Base-by-base conservation (phyloP, 2,797 vertebrate species). In the Propithecus deckenii region DNA sequence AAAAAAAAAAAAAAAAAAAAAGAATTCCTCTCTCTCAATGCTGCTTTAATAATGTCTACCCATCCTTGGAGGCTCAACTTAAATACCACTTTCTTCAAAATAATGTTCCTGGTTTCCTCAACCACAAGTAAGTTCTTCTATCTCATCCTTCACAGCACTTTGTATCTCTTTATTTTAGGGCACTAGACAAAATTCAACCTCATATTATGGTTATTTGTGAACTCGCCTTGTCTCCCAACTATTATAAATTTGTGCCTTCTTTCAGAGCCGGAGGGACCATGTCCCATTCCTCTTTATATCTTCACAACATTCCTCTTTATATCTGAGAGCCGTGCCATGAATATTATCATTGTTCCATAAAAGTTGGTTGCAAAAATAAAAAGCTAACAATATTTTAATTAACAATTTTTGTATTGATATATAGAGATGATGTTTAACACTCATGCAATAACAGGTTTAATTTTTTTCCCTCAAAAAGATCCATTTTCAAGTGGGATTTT, bases 401-500 rank as follows among this genome's bases (percentile, higher is more conserved):
- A 69, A 84, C 80, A 35, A 72, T 61, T 95, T 96, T 92, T 89
- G 30, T 86, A 93, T 2, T 95, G 59, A 67, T 65, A n/a, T 20
- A n/a, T 7, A 63, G 17, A 96, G 35, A n/a, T 61, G 23, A 88
- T 67, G 9, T 76, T 74, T 67, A 94, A 81, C 59, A 93, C 1
- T 38, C 20, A 76, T 15, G 43, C 35, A 84, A 48, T 89, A 67
- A 93, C 50, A 89, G 41, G 4, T 72, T 86, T 93, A 92, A 50
- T 52, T 28, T 74, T 69, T 95, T n/a, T 57, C 38, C 92, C 87
- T 78, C 52, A 91, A 92, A 92, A 87, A 90, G 23, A 85, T 88
- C 18, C 79, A 94, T 91, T 96, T 86, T 89, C 67, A 91, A 92
- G 91, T 61, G 61, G 8, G 89, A 92, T 94, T 95, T 84, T 81